Evolutionary conservation across 2,113 vertebrate species (phyloP), one percentile per base, ranked within the genome.

Genomic region (Neodon shergylaensis): DNA sequence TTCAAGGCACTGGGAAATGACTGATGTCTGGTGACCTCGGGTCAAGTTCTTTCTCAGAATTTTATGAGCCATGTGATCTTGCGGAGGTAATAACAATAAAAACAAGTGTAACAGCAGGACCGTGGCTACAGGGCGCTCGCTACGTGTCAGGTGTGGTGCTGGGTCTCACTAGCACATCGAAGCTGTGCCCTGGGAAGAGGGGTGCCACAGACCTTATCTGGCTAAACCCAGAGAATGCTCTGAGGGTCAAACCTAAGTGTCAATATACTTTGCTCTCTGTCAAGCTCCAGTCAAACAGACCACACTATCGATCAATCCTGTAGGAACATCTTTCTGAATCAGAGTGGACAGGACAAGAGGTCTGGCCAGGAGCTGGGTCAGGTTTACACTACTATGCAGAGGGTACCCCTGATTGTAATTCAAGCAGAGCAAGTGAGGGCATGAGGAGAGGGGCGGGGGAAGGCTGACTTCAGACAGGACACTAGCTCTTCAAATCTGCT

Each of bases 291-390:
- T 1, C 1, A 9, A 19, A 76, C 3, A 5, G 47, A n/a, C 42
- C 1, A 1, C 0, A 7, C 36, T 66, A 63, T 58, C 3, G 47
- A 24, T 13, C 19, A 39, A 13, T 36, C 26, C 70, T 7, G 1
- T n/a, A 14, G 10, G 68, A 88, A 28, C 24, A n/a, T 5, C 24
- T 22, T 42, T 3, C 87, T 61, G 87, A 82, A 66, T 66, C 92
- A 36, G 3, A 0, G 28, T 52, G n/a, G 19, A n/a, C 0, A 39
- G 73, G 2, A 10, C 66, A 47, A 3, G 21, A 4, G 14, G 22
- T 28, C 47, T 31, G 16, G 58, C 77, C 22, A 0, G 36, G 42
- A 63, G 26, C 3, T 22, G 22, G 86, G 44, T 42, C 14, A 49
- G 11, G 10, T 49, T 16, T 24, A 2, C 10, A 3, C 11, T 0